These are phyloP conservation scores for Centropus bengalensis DNA, from an alignment of 2,113 vertebrate genomes.

Conservation along the genomic window DNA sequence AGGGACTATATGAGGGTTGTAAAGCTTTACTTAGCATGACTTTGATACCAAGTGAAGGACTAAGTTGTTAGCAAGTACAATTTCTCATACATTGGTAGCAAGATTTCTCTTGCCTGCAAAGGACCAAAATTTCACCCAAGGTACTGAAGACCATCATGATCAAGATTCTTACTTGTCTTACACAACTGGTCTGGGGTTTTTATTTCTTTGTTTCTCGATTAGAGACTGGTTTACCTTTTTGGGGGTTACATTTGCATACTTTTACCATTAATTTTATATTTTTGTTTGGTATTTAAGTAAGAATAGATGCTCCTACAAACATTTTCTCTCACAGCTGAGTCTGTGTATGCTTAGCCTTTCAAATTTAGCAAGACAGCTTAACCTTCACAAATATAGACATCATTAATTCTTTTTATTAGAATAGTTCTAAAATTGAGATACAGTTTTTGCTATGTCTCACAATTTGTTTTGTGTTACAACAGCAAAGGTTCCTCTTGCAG, in stretches of 20 bases:
- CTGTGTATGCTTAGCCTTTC: neutral
- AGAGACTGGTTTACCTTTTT: neutral
- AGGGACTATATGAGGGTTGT: neutral
- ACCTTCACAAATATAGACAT: neutral
- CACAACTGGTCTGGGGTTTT: neutral
- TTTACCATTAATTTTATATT: neutral
- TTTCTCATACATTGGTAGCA: neutral
- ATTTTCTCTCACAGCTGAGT: neutral
- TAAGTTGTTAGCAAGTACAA: neutral
- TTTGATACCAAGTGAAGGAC: neutral
- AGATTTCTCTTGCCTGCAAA: neutral
- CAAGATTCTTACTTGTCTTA: neutral
- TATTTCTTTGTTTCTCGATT: neutral
- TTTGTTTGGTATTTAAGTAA: neutral
- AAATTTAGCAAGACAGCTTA: neutral
- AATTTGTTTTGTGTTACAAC: neutral
- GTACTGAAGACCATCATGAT: neutral
- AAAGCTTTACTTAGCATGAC: neutral
- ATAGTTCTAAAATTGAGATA: neutral
- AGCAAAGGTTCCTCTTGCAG: neutral
- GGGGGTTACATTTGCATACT: neutral
- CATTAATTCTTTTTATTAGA: neutral
- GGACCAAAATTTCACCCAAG: neutral
- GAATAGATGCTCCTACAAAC: neutral
- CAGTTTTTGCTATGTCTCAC: neutral